phyloP scores from a whole-genome alignment of 2,113 vertebrate species.

The Osmerus mordax region DNA sequence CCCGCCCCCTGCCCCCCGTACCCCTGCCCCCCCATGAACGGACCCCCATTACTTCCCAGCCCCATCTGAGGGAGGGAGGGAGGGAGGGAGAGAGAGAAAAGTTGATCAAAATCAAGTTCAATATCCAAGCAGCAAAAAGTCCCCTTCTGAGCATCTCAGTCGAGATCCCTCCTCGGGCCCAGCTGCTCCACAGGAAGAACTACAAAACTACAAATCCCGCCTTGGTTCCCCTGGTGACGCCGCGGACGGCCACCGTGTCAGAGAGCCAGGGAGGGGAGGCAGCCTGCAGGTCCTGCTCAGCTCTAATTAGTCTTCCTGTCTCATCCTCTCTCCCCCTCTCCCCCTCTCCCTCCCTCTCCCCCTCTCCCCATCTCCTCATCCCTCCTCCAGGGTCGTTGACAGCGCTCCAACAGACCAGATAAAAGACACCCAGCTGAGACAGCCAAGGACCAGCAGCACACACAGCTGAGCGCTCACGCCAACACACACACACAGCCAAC shows the following conservation, averaged over 20 bases:
- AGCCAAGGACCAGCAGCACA: slow-evolving; percentile 59
- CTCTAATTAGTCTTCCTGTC: background rate
- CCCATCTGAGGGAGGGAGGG: slow-evolving; percentile 76
- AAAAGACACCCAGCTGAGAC: slow-evolving; percentile 68
- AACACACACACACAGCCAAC: slow-evolving; percentile 22
- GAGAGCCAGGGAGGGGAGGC: too few relatives aligned
- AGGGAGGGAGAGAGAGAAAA: background rate
- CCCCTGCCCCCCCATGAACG: slow-evolving; percentile 86
- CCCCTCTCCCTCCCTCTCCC: too few relatives aligned
- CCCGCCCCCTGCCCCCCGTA: slow-evolving; percentile 83
- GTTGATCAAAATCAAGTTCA: background rate
- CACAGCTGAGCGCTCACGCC: slow-evolving; percentile 55
- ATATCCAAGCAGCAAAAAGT: background rate
- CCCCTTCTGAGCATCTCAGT: too few relatives aligned
- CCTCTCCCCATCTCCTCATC: too few relatives aligned
- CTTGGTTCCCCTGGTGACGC: too few relatives aligned
- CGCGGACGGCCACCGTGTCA: too few relatives aligned
- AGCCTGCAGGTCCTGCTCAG: too few relatives aligned
- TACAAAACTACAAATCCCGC: too few relatives aligned
- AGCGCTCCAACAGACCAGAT: slow-evolving; percentile 65
- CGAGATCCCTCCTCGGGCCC: too few relatives aligned
- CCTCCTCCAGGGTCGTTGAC: slow-evolving; percentile 62
- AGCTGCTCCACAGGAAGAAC: background rate
- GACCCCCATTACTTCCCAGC: slow-evolving; percentile 81
- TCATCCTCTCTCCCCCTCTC: background rate